Percentiles rank a stretch among this genome's conserved stretches.
Evolutionary conservation across 1,140 invertebrate species (phyloP).

Genomic region (Acromyrmex echinatior): DNA sequence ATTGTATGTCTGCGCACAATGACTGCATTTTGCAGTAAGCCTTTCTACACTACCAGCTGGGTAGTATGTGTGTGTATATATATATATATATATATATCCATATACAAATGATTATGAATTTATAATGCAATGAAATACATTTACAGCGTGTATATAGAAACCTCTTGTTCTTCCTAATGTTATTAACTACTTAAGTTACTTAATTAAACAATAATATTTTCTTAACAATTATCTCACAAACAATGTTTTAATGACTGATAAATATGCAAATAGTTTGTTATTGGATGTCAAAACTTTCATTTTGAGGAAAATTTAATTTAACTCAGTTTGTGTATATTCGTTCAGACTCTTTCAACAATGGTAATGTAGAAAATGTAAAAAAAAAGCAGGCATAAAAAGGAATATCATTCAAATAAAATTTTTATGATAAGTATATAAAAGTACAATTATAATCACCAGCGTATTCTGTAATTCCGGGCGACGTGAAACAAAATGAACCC

Average conservation of each 20-base stretch:
- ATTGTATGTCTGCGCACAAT: neutral
- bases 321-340: neutral
- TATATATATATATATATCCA: neutral
- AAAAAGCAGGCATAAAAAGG: neutral
- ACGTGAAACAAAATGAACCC: neutral
- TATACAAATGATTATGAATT: conserved; percentile 21
- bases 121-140: neutral
- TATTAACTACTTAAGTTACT: neutral
- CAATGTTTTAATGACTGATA: neutral
- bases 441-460: neutral
- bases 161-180: neutral
- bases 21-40: conserved; percentile 1
- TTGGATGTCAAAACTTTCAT: neutral
- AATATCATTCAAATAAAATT: neutral
- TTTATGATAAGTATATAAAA: neutral
- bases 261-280: neutral
- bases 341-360: neutral
- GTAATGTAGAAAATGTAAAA: neutral
- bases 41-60: neutral
- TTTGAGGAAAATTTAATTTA: conserved; percentile 1
- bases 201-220: conserved; percentile 7
- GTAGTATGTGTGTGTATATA: neutral
- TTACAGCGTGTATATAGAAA: neutral
- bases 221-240: neutral
- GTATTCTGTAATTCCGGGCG: neutral